Evolutionary conservation across 1,140 invertebrate genomes (phyloP).

Genomic region (Drosophila punjabiensis): DNA sequence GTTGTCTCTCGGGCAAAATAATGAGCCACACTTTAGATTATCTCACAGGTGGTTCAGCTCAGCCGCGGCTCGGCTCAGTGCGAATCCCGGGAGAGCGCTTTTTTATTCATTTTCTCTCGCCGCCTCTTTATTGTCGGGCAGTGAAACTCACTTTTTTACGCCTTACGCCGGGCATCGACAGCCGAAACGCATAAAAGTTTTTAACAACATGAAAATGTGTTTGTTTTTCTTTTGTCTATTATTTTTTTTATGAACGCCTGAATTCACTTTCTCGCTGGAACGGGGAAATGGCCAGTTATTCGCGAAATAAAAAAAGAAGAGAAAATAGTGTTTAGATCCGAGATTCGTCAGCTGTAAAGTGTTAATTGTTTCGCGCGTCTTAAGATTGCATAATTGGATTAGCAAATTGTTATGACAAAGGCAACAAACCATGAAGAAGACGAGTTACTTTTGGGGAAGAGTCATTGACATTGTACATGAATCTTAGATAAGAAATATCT

Average conservation of each 20-base stretch:
- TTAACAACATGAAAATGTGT: constrained; percentile 44
- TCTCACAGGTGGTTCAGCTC: constrained; percentile 64
- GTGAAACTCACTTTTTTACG: constrained; percentile 47
- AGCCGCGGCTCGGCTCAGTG: neutral
- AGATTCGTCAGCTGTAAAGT: constrained; percentile 44
- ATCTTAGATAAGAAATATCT: neutral
- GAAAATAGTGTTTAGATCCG: constrained; percentile 20
- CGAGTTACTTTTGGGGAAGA: neutral
- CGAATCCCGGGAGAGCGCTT: constrained; percentile 1
- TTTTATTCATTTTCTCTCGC: constrained; percentile 2
- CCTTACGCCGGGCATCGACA: constrained; percentile 37
- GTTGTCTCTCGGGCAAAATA: constrained; percentile 49
- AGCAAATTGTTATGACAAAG: constrained; percentile 36
- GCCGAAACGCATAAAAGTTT: constrained; percentile 43
- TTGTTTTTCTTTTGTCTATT: constrained; percentile 13
- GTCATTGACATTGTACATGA: constrained; percentile 23
- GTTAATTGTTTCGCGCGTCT: constrained; percentile 49
- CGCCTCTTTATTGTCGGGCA: constrained; percentile 34
- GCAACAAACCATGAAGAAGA: constrained; percentile 2
- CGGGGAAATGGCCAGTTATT: constrained; percentile 37
- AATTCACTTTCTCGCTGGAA: constrained; percentile 53
- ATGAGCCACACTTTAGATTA: constrained; percentile 67
- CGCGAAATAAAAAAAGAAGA: constrained; percentile 6
- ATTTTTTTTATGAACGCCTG: constrained; percentile 34
- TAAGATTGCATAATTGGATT: constrained; percentile 45